phyloP scores from a whole-genome alignment of 2,113 vertebrate species.

The Chaetops frenatus region DNA sequence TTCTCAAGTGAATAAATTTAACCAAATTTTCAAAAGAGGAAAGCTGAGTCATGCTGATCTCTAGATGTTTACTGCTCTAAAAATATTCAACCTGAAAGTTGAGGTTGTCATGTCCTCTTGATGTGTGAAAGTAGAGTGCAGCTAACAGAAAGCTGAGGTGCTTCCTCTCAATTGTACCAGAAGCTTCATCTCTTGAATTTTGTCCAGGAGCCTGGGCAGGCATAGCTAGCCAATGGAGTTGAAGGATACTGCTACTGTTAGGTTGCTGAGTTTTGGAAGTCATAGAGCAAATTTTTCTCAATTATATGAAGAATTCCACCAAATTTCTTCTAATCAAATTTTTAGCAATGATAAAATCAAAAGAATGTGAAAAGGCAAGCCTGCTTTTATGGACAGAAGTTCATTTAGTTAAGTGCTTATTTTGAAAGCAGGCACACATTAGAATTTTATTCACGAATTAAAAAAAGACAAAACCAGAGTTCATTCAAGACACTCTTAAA shows the following conservation, averaged over 20 bases:
- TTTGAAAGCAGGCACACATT: background rate
- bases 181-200: background rate
- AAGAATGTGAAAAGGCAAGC: background rate
- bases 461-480: background rate
- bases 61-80: background rate
- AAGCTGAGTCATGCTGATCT: background rate
- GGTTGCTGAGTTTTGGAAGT: background rate
- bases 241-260: background rate
- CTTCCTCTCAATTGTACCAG: background rate
- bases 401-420: background rate
- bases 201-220: background rate
- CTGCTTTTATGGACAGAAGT: background rate
- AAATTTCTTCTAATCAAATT: background rate
- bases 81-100: background rate
- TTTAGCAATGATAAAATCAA: background rate
- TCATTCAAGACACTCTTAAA: background rate
- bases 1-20: background rate
- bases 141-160: background rate
- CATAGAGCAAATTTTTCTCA: background rate
- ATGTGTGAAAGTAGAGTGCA: background rate
- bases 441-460: background rate
- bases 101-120: background rate
- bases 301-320: background rate
- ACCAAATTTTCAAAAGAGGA: background rate
- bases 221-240: background rate